Conservation (phyloP, 2,113 vertebrate species). For the Zapornia atra region DNA sequence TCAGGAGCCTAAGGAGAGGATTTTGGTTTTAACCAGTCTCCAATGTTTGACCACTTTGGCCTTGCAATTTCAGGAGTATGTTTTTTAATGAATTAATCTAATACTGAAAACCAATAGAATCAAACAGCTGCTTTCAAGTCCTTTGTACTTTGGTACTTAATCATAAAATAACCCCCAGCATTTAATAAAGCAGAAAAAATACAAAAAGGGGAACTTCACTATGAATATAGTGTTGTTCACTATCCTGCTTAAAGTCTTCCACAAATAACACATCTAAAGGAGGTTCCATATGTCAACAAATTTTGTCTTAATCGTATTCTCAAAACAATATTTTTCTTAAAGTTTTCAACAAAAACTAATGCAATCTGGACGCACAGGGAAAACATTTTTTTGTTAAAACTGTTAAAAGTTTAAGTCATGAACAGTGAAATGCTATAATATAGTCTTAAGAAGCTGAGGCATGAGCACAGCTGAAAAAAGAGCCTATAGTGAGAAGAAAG, state of each 20-base stretch:
- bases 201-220: background rate
- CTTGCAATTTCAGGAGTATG: background rate
- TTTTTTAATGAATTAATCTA: background rate
- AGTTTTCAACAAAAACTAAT: background rate
- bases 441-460: background rate
- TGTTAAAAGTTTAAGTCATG: background rate
- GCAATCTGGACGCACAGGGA: background rate
- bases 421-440: background rate
- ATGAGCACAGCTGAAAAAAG: background rate
- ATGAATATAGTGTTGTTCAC: background rate
- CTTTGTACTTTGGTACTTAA: background rate
- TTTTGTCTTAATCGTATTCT: background rate
- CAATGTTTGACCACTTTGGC: background rate
- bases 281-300: background rate
- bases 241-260: background rate
- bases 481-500: background rate
- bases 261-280: background rate
- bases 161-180: background rate
- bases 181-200: background rate
- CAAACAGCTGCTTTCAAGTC: background rate
- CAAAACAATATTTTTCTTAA: background rate
- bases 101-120: background rate
- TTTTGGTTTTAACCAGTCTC: background rate
- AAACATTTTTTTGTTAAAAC: background rate
- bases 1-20: background rate